Evolutionary conservation across 1,140 invertebrate species (phyloP).

Genomic region (Eriosoma lanigerum): DNA sequence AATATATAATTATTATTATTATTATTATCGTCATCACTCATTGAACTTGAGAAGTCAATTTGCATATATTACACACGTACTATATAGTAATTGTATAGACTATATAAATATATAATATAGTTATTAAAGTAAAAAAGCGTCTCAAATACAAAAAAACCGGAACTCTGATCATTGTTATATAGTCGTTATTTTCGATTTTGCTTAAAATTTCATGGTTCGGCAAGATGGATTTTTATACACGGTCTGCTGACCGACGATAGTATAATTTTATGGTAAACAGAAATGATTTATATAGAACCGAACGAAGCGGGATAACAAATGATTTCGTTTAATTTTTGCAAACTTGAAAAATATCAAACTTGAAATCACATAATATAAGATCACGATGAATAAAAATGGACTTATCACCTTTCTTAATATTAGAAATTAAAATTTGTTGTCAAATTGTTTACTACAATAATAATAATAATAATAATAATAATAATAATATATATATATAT

Average conservation of each 20-base stretch:
- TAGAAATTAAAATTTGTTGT: too few species aligned
- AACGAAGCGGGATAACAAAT: too few species aligned
- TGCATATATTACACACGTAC: too few species aligned
- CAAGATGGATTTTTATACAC: neutral
- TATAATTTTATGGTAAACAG: neutral
- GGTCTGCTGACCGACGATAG: neutral
- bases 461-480: too few species aligned
- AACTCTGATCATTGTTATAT: neutral
- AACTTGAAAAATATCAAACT: neutral
- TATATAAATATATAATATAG: constrained; percentile 11
- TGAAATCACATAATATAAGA: too few species aligned
- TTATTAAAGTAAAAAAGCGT: neutral
- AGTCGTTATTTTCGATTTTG: neutral
- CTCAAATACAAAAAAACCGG: neutral
- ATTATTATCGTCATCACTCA: constrained; percentile 10
- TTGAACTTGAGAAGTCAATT: neutral
- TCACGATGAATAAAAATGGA: too few species aligned
- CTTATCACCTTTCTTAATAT: too few species aligned
- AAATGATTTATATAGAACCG: neutral
- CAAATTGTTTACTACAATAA: too few species aligned
- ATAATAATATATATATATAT: too few species aligned
- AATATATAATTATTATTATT: neutral
- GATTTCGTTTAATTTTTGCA: neutral
- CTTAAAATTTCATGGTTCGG: neutral
- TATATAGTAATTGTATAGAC: too few species aligned